A percentile compares a stretch with the other conserved stretches of the same genome.
These are phyloP conservation scores for Chrosomus eos DNA, from an alignment of 2,797 vertebrate species.

Conservation along the genomic window DNA sequence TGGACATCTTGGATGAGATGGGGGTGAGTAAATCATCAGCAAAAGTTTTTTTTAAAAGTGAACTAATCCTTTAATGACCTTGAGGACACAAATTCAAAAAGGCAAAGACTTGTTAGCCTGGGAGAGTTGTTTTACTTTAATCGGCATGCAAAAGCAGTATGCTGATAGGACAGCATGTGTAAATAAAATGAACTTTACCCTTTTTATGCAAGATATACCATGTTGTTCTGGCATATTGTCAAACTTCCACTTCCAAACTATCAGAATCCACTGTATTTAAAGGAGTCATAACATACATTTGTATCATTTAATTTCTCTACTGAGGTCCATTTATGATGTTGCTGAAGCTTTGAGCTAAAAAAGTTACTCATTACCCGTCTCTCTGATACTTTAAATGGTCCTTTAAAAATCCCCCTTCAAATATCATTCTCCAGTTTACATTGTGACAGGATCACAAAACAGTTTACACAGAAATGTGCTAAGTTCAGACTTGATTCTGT, in stretches of 20 bases:
- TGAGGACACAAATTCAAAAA: slow-evolving; percentile 45
- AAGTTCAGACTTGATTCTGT: neutral
- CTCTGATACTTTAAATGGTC: neutral
- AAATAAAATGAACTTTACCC: neutral
- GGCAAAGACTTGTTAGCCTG: slow-evolving; percentile 23
- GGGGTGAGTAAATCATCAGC: too few relatives aligned
- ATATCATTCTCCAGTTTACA: neutral
- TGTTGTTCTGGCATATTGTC: neutral
- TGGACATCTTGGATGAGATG: too few relatives aligned
- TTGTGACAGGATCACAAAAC: neutral
- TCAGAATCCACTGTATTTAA: neutral
- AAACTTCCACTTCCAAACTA: neutral
- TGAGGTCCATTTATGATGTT: neutral
- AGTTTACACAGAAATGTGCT: neutral
- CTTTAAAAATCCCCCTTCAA: neutral
- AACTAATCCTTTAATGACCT: too few relatives aligned
- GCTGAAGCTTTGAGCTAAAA: slow-evolving; percentile 6
- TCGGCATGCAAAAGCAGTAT: neutral
- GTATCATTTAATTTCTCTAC: neutral
- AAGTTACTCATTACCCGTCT: neutral
- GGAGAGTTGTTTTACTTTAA: slow-evolving; percentile 10
- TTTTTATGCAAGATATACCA: too few relatives aligned
- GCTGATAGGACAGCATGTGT: neutral
- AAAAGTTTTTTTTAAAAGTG: too few relatives aligned
- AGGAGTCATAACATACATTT: neutral